Percentiles rank a stretch among this genome's conserved stretches.
phyloP scores from a whole-genome alignment of 2,113 vertebrate genomes.

The Ictidomys tridecemlineatus region DNA sequence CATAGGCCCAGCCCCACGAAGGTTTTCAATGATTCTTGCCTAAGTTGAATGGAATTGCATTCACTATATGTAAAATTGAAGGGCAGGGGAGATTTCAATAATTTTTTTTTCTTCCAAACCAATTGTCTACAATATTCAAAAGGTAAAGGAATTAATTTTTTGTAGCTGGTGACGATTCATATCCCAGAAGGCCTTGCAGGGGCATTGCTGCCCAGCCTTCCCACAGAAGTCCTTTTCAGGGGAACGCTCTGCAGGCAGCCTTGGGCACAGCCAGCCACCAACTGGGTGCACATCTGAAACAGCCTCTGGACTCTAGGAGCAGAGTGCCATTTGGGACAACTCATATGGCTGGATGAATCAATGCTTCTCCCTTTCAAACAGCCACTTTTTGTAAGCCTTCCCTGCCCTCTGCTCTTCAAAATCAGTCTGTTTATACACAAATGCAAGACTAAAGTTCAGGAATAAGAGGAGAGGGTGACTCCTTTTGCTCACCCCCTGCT shows the following conservation, averaged over 20 bases:
- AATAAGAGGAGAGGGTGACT: not conserved
- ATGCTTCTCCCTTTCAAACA: not conserved
- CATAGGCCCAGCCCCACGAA: not conserved
- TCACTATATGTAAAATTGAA: not conserved
- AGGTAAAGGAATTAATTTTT: not conserved
- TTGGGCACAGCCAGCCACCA: not conserved
- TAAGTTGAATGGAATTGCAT: not conserved
- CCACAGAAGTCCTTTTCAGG: not conserved
- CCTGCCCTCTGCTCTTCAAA: not conserved
- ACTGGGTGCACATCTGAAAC: not conserved
- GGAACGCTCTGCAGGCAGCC: not conserved
- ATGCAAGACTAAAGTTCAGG: not conserved
- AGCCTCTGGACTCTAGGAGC: not conserved
- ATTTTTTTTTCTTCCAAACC: constrained; percentile 4
- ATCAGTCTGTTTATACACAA: not conserved
- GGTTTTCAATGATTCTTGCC: not conserved
- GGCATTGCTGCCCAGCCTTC: not conserved
- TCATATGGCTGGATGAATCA: not conserved
- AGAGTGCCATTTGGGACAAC: not conserved
- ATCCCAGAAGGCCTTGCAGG: not conserved
- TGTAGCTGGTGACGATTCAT: not conserved
- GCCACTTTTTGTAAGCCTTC: not conserved
- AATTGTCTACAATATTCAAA: constrained; percentile 12
- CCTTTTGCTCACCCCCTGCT: not conserved
- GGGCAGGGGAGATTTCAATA: not conserved